Conservation (phyloP, 2,888 invertebrate species). For the Melanotus villosus region DNA sequence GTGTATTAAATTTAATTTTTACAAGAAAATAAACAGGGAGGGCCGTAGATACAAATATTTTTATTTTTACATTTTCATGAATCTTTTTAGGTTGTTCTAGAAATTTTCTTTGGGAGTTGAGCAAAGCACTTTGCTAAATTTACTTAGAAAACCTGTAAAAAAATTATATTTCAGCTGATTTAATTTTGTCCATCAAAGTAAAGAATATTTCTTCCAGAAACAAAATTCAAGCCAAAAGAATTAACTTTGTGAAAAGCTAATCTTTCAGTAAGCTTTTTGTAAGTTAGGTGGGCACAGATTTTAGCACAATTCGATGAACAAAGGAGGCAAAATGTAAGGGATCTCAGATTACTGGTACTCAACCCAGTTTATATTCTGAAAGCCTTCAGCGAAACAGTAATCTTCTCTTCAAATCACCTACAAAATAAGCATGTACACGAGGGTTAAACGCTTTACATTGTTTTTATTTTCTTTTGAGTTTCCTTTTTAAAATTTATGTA, state of each 20-base stretch:
- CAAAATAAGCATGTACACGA: slow-evolving; percentile 2
- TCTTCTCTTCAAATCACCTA: neutral
- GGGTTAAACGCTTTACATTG: slow-evolving; percentile 1
- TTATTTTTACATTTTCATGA: too few relatives aligned
- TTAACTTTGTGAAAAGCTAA: neutral
- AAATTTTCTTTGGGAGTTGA: too few relatives aligned
- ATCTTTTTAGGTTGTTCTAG: too few relatives aligned
- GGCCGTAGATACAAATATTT: too few relatives aligned
- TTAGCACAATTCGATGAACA: slow-evolving; percentile 15
- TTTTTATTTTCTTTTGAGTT: neutral
- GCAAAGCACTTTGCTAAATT: too few relatives aligned
- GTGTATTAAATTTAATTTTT: too few relatives aligned
- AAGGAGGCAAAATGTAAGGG: slow-evolving; percentile 9
- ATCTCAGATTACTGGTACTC: slow-evolving; percentile 13
- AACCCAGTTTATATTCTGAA: slow-evolving; percentile 11
- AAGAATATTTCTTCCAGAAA: too few relatives aligned
- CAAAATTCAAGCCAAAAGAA: neutral
- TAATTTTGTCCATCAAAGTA: too few relatives aligned
- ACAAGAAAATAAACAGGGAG: too few relatives aligned
- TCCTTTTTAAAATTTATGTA: too few relatives aligned
- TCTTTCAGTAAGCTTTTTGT: slow-evolving; percentile 15
- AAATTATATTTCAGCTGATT: too few relatives aligned
- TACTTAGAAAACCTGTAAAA: too few relatives aligned
- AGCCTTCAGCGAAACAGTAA: slow-evolving; percentile 6
- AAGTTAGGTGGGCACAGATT: neutral